Conservation (phyloP, 2,888 invertebrate genomes). For the Neoscelio sp. region DNA sequence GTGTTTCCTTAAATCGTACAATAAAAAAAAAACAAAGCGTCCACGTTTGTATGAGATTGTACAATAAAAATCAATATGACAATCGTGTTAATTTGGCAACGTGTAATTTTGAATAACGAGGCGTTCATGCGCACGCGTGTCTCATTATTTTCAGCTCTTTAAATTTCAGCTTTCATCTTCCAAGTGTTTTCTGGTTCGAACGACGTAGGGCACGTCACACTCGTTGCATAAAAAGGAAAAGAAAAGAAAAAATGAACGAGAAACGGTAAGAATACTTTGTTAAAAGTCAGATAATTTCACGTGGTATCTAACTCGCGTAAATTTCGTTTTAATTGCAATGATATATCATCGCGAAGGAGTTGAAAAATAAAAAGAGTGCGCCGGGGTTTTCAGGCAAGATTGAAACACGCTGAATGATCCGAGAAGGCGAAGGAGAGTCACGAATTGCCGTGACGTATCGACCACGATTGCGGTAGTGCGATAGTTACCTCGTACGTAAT, state of each 20-base stretch:
- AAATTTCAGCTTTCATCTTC: conserved; percentile 60
- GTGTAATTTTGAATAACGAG: conserved; percentile 58
- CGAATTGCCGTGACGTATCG: conserved; percentile 69
- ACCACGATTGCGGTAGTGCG: conserved; percentile 68
- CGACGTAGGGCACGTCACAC: conserved; percentile 54
- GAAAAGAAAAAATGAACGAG: conserved; percentile 42
- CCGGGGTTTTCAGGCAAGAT: conserved; percentile 25
- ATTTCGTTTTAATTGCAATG: conserved; percentile 52
- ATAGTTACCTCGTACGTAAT: conserved; percentile 81
- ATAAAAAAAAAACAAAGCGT: background rate
- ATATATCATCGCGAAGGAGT: conserved; percentile 26
- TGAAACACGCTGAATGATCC: conserved; percentile 50
- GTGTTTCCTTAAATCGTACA: too few relatives aligned
- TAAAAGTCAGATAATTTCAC: too few relatives aligned
- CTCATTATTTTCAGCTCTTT: conserved; percentile 61
- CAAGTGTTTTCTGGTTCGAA: conserved; percentile 56
- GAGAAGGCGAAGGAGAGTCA: conserved; percentile 57
- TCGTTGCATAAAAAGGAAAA: conserved; percentile 18
- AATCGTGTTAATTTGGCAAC: conserved; percentile 38
- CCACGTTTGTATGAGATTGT: too few relatives aligned
- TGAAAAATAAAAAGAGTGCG: conserved; percentile 27
- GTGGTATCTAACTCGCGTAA: conserved; percentile 29
- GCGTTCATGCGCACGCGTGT: conserved; percentile 37
- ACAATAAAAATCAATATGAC: conserved; percentile 9
- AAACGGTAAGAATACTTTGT: too few relatives aligned